Evolutionary conservation across 30 jellyfish, hydroid and myxozoan genomes (phyloP).

Genomic region (Pseudorhiza aurosa): DNA sequence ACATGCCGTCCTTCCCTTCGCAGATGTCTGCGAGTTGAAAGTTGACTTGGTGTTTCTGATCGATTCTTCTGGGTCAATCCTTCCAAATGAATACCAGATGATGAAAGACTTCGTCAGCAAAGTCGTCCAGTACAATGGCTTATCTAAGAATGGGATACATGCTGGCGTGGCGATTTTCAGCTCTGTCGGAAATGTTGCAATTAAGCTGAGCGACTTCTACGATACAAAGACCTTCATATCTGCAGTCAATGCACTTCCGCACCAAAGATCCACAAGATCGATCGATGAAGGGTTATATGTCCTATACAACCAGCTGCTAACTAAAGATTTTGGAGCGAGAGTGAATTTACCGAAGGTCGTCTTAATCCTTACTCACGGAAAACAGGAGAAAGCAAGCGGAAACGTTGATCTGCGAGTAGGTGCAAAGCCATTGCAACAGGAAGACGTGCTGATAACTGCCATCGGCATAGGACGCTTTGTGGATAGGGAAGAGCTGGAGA

Average conservation of each 20-base stretch:
- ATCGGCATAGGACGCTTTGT: conserved; percentile 63
- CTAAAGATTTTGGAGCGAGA: conserved; percentile 65
- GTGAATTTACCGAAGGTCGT: conserved; percentile 31
- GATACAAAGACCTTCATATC: conserved; percentile 11
- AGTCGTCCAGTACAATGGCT: conserved; percentile 25
- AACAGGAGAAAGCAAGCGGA: conserved; percentile 9
- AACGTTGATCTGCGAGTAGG: conserved; percentile 55
- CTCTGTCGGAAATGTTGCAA: conserved; percentile 20
- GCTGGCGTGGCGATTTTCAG: conserved; percentile 64
- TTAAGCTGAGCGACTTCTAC: conserved; percentile 50
- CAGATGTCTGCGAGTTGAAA: conserved; percentile 47
- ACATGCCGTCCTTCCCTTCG: no score
- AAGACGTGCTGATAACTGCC: conserved; percentile 32
- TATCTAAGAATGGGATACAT: conserved; percentile 30
- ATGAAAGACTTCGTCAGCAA: conserved; percentile 29
- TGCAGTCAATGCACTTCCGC: conserved; percentile 31
- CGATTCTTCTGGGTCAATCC: conserved; percentile 60
- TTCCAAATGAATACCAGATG: conserved; percentile 38
- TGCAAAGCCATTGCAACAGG: conserved; percentile 36
- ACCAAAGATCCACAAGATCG: conserved; percentile 22
- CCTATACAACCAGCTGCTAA: conserved; percentile 30
- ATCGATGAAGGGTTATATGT: conserved; percentile 45
- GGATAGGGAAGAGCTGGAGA: conserved; percentile 49
- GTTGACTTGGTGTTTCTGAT: conserved; percentile 49
- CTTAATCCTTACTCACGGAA: conserved; percentile 29